Percentiles rank a stretch among this genome's conserved stretches.
These are phyloP conservation scores for Fulica atra DNA, from an alignment of 2,113 vertebrate species.

Conservation along the genomic window DNA sequence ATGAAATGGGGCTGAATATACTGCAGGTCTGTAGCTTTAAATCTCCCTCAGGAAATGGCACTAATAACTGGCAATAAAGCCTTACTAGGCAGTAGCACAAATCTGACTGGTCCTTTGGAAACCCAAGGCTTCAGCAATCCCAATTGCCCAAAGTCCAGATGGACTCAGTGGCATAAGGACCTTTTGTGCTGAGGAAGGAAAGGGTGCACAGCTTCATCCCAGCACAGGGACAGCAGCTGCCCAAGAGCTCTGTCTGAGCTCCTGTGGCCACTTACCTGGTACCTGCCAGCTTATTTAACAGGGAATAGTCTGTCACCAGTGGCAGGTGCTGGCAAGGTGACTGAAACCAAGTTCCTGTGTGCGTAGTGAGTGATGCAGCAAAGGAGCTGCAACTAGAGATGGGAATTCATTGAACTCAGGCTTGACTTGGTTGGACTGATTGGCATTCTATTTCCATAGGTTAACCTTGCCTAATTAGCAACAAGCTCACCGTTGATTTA, in stretches of 20 bases:
- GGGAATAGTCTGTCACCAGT: not conserved
- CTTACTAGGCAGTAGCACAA: not conserved
- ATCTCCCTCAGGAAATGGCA: fast-evolving
- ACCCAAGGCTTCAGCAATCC: fast-evolving
- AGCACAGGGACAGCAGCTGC: not conserved
- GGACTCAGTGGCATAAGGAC: not conserved
- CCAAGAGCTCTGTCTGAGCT: not conserved
- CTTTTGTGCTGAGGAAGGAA: not conserved
- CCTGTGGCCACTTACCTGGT: not conserved
- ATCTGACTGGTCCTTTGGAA: not conserved
- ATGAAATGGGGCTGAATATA: not conserved
- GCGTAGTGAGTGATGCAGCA: fast-evolving
- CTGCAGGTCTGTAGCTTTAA: not conserved
- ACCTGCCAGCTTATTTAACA: not conserved
- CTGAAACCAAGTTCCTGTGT: not conserved
- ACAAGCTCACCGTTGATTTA: not conserved
- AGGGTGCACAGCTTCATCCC: not conserved
- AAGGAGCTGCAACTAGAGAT: not conserved
- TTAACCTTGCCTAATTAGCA: not conserved
- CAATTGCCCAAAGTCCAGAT: not conserved
- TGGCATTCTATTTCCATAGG: not conserved
- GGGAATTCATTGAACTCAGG: not conserved
- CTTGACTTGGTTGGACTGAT: not conserved
- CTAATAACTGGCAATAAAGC: fast-evolving
- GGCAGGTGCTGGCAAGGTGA: not conserved